phyloP scores from a whole-genome alignment of 2,888 invertebrate species.

The Plagiodera versicolora region DNA sequence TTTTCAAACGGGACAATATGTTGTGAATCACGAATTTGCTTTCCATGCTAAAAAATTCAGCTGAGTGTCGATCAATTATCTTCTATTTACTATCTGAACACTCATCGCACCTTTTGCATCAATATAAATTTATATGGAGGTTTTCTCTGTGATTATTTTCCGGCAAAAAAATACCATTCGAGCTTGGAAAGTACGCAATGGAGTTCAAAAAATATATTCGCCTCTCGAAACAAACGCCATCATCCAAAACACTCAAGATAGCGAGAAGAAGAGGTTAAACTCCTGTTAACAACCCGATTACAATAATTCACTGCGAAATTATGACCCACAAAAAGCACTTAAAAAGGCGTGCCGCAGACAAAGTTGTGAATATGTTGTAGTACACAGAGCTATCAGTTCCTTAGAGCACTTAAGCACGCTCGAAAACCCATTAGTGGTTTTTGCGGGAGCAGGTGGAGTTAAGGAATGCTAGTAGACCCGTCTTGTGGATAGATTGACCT shows the following conservation, averaged over 20 bases:
- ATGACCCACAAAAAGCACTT: constrained; percentile 29
- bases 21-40: too few species aligned
- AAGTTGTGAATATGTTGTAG: constrained; percentile 36
- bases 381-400: constrained; percentile 37
- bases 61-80: too few species aligned
- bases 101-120: too few species aligned
- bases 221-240: background rate
- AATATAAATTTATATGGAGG: too few species aligned
- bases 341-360: constrained; percentile 33
- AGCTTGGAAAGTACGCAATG: too few species aligned
- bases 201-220: background rate
- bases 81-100: too few species aligned
- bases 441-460: constrained; percentile 47
- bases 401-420: constrained; percentile 38
- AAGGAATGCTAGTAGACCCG: constrained; percentile 40
- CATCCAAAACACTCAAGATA: background rate
- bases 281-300: background rate
- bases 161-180: too few species aligned
- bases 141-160: too few species aligned
- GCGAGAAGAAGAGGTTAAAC: background rate
- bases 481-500: constrained; percentile 44
- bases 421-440: constrained; percentile 49
- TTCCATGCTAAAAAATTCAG: too few species aligned
- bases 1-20: too few species aligned
- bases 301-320: constrained; percentile 20